Conservation (phyloP, 2,797 vertebrate species). For the Clarias fuscus region DNA sequence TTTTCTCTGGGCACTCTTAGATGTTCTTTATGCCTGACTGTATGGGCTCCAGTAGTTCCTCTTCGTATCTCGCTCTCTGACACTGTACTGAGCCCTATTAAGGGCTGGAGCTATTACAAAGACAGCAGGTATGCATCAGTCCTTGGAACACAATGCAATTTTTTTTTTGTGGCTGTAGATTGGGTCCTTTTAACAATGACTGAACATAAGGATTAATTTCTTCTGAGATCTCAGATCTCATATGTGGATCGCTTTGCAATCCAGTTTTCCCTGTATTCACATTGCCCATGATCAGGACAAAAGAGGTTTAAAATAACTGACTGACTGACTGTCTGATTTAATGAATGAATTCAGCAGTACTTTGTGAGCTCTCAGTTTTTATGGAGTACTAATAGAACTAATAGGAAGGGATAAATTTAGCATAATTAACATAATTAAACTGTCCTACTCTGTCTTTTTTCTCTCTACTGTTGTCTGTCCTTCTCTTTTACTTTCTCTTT, state of each 20-base stretch:
- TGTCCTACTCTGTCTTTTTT: background rate
- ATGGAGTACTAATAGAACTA: background rate
- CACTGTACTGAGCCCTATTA: slow-evolving; percentile 69
- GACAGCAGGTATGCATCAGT: slow-evolving; percentile 60
- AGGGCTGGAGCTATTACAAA: slow-evolving; percentile 69
- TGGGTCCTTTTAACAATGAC: background rate
- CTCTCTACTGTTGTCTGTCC: background rate
- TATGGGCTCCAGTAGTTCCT: slow-evolving; percentile 74
- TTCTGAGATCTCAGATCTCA: background rate
- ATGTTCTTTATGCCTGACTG: slow-evolving; percentile 68
- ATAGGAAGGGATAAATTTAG: background rate
- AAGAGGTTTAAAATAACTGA: background rate
- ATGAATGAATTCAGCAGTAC: background rate
- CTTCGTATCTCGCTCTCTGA: slow-evolving; percentile 70
- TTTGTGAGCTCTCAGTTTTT: background rate
- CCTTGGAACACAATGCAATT: background rate
- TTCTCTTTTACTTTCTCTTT: slow-evolving; percentile 17
- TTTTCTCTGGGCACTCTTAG: slow-evolving; percentile 67
- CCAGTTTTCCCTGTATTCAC: background rate
- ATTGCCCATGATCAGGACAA: background rate
- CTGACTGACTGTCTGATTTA: background rate
- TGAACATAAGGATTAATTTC: background rate
- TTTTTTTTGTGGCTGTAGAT: background rate
- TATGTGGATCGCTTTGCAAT: background rate
- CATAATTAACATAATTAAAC: background rate